These are phyloP conservation scores for Chrysolina oricalcia DNA, from an alignment of 2,888 invertebrate genomes.

Conservation along the genomic window DNA sequence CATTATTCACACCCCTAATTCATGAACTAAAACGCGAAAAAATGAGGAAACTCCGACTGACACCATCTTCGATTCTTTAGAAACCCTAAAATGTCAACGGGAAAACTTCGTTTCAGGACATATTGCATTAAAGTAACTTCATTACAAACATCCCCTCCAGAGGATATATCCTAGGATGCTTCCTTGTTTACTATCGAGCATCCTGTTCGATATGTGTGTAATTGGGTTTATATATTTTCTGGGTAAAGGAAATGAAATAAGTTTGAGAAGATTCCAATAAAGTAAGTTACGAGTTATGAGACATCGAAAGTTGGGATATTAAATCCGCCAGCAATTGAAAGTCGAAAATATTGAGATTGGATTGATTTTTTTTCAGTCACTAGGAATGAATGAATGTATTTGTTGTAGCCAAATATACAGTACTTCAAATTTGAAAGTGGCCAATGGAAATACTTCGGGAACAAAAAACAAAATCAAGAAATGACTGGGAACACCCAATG, in stretches of 20 bases:
- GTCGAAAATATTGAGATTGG: not conserved
- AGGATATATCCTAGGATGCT: not conserved
- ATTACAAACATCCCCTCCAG: conserved; percentile 2
- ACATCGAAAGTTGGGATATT: not conserved
- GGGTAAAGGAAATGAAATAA: conserved; percentile 4
- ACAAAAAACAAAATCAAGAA: no score
- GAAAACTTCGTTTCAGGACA: conserved; percentile 1
- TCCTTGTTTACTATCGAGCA: conserved; percentile 6
- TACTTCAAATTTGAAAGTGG: no score
- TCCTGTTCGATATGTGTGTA: conserved; percentile 13
- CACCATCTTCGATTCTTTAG: not conserved
- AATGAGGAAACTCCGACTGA: not conserved
- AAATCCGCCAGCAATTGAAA: not conserved
- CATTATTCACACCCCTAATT: not conserved
- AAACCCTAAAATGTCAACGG: not conserved
- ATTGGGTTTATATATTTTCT: conserved; percentile 4
- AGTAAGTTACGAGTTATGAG: not conserved
- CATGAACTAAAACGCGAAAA: not conserved
- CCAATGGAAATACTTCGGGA: no score
- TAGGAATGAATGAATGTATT: no score
- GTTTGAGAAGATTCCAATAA: conserved; percentile 10
- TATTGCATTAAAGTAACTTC: conserved; percentile 13
- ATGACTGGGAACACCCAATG: no score
- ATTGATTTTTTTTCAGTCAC: not conserved
- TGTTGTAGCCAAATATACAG: no score